Evolutionary conservation across 2,888 invertebrate genomes (phyloP).

Genomic region (Baccha elongata): DNA sequence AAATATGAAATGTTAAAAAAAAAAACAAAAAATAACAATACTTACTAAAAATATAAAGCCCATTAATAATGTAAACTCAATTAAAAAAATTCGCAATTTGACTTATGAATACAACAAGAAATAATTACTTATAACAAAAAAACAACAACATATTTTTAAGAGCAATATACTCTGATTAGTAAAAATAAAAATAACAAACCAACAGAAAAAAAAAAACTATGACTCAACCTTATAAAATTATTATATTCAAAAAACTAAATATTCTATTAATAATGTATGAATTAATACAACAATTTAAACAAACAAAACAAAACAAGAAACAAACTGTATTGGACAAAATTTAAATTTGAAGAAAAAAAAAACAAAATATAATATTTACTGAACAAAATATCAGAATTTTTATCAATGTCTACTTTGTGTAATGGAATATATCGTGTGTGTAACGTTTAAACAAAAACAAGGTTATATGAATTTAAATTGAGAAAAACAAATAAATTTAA

Average conservation of each 20-base stretch:
- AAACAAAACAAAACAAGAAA: constrained; percentile 45
- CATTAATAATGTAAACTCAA: constrained; percentile 62
- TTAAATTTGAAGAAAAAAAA: constrained; percentile 33
- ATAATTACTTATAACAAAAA: constrained; percentile 33
- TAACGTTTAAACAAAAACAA: constrained; percentile 35
- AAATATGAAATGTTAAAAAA: constrained; percentile 48
- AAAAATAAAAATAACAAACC: constrained; percentile 30
- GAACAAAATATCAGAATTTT: constrained; percentile 66
- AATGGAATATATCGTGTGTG: constrained; percentile 68
- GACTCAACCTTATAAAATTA: constrained; percentile 32
- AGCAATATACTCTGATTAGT: constrained; percentile 68
- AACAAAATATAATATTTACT: constrained; percentile 30
- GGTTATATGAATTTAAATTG: constrained; percentile 15
- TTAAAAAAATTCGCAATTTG: constrained; percentile 61
- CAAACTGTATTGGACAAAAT: constrained; percentile 65
- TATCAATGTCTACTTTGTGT: constrained; percentile 69
- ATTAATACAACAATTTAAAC: constrained; percentile 41
- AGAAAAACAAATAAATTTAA: constrained; percentile 24
- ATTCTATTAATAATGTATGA: constrained; percentile 1
- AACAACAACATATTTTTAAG: constrained; percentile 57
- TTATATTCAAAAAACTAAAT: constrained; percentile 37
- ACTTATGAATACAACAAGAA: constrained; percentile 56
- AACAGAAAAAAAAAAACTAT: constrained; percentile 35
- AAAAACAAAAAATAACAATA: constrained; percentile 27
- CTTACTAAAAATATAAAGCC: constrained; percentile 8